Conservation (phyloP, 2,797 vertebrate species). For the Leucoraja ocellata region DNA sequence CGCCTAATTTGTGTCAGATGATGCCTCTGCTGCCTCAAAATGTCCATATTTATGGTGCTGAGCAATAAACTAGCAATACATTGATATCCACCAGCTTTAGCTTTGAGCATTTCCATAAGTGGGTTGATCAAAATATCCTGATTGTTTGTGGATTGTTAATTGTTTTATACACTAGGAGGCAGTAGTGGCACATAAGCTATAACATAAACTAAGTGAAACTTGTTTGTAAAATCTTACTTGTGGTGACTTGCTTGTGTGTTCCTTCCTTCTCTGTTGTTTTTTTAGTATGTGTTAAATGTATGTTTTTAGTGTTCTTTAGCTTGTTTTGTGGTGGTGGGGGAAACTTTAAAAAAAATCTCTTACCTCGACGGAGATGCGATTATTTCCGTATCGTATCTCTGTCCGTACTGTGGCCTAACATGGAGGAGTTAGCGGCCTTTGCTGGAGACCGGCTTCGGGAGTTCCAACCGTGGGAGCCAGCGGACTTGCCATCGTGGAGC, state of each 20-base stretch:
- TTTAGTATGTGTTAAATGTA: too few species aligned
- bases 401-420: too few species aligned
- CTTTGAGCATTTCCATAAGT: background rate
- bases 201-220: background rate
- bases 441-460: too few species aligned
- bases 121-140: background rate
- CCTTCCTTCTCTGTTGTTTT: too few species aligned
- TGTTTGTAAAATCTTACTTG: background rate
- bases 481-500: too few species aligned
- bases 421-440: too few species aligned
- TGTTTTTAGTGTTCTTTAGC: too few species aligned
- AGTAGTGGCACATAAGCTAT: slow-evolving; percentile 9
- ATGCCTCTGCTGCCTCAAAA: background rate
- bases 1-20: background rate
- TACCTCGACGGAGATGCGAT: too few species aligned
- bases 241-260: background rate
- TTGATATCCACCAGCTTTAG: background rate
- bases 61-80: background rate
- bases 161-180: background rate
- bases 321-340: too few species aligned
- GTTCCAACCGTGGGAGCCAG: too few species aligned
- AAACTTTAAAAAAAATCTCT: too few species aligned
- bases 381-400: too few species aligned
- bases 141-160: background rate
- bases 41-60: background rate